Evolutionary conservation across 1,140 invertebrate genomes (phyloP).

Genomic region (Drosophila parabipectinata): DNA sequence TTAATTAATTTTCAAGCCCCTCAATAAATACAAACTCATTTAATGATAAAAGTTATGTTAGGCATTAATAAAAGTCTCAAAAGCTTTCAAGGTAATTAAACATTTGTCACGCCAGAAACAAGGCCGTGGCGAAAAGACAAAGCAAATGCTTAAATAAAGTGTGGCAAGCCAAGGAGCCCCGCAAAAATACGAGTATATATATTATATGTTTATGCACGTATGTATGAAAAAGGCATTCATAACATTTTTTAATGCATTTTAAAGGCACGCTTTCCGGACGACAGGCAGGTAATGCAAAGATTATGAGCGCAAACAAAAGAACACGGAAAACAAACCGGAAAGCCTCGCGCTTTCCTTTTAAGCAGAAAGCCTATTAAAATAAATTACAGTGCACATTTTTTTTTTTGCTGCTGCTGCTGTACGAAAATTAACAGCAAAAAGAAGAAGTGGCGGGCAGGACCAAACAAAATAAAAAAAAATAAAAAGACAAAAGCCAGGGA

Average conservation of each 20-base stretch:
- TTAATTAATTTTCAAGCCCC: constrained; percentile 55
- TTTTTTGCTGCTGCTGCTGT: constrained; percentile 13
- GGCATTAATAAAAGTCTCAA: constrained; percentile 49
- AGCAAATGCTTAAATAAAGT: constrained; percentile 22
- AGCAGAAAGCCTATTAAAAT: constrained; percentile 72
- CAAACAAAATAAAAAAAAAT: constrained; percentile 6
- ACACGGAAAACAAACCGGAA: constrained; percentile 44
- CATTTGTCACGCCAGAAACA: constrained; percentile 37
- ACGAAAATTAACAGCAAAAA: constrained; percentile 65
- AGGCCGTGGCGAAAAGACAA: constrained; percentile 20
- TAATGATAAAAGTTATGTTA: constrained; percentile 70
- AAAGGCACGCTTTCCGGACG: constrained; percentile 36
- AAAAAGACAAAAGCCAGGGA: constrained; percentile 39
- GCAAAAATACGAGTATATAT: constrained; percentile 18
- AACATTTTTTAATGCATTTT: constrained; percentile 72
- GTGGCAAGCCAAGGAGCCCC: neutral
- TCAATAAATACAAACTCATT: constrained; percentile 49
- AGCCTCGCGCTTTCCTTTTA: constrained; percentile 47
- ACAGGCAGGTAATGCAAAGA: constrained; percentile 63
- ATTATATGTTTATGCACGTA: constrained; percentile 55
- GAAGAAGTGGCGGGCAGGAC: constrained; percentile 1
- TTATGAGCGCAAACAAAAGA: constrained; percentile 57
- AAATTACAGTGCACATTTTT: constrained; percentile 73
- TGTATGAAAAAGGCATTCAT: constrained; percentile 57
- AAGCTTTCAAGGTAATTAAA: constrained; percentile 74